Evolutionary conservation across 2,113 vertebrate species (phyloP), one percentile per base, ranked within the genome.

Genomic region (Austrofundulus limnaeus): DNA sequence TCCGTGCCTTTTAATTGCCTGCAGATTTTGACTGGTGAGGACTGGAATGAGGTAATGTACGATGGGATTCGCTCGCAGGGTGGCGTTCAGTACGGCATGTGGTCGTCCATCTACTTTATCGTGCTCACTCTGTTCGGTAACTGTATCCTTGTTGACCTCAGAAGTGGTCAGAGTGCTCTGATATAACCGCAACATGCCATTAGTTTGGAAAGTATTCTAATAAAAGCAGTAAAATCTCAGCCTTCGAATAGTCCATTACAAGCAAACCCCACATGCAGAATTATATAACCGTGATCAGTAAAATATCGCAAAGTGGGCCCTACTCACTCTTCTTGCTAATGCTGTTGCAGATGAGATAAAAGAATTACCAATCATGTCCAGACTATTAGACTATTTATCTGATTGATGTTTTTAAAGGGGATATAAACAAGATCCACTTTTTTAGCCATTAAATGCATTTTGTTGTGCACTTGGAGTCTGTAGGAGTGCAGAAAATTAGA

Each of bases 11-110:
- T 66, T 61, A 2, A 45, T 72, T 53, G 12, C 55, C 48, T 21
- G 20, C 81, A 99, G 97, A 98, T 99, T 80, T 87, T 99, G 83
- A 99, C 97, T 0, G 97, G 97, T 0, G 97, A 99, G 81, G 97
- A 99, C 90, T 99, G 97, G 97, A 99, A 99, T 0, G 97, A 98
- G 84, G 97, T 99, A 83, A 99, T 99, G 97, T 99, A 99, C 88
- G 95, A 98, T 0, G 97, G 97, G 39, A 99, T 99, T 66, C 95
- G 96, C 41, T 99, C 97, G 0, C 97, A 99, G 86, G 97, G 96
- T 13, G 97, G 97, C 0, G 97, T 99, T 65, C 94, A 95, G 88
- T 97, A 94, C 0, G 97, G 97, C 84, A 99, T 99, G 97, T 98
- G 97, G 97, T 98, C 97, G 4, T 98, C 97, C 5, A 96, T 98